Base-by-base conservation (phyloP, 2,888 invertebrate species). In the Acrocyrtus sp. region DNA sequence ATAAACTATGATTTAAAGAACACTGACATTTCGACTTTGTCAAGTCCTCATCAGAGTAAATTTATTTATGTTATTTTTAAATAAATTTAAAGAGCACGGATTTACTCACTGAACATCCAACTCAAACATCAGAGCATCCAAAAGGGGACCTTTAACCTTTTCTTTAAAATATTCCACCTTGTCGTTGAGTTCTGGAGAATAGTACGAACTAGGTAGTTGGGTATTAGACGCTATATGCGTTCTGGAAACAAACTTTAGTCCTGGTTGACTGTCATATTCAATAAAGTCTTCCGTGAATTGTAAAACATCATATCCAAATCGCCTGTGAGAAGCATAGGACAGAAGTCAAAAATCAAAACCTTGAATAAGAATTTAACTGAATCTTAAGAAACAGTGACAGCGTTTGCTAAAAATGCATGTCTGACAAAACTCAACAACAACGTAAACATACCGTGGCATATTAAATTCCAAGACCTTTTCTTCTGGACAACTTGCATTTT, bases 401-500 rank as follows among this genome's bases (percentile, higher is more conserved):
- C 39, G 39, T 10, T 10, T 6, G 12, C 8, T 39, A 39, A 6
- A 39, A n/a, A n/a, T n/a, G 39, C 12, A 10, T 39, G 39, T 39
- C 6, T 12, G 8, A 17, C 21, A 60, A 47, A 17, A n/a, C 47
- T 47, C 19, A 8, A 12, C 47, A 17, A 26, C 6, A 1, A 12
- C 22, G 10, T 2, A 2, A 6, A 57, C 51, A 39, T 75, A 81
- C 81, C 73, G 51, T 0, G 92, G 92, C 89, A 94, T 90, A 83
- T 94, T 94, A 24, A 94, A 82, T 80, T 91, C 92, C 60, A 93
- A 89, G 81, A 93, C 87, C 83, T 95, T 95, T 83, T 94, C 93
- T 85, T 95, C 95, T 0, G 94, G 88, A 0, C 93, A 93, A 67
- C 89, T 87, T 12, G 91, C 81, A 1, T 86, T 83, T 83, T 88